Base-by-base conservation (phyloP, 2,113 vertebrate species). In the Leuciscus idus region DNA sequence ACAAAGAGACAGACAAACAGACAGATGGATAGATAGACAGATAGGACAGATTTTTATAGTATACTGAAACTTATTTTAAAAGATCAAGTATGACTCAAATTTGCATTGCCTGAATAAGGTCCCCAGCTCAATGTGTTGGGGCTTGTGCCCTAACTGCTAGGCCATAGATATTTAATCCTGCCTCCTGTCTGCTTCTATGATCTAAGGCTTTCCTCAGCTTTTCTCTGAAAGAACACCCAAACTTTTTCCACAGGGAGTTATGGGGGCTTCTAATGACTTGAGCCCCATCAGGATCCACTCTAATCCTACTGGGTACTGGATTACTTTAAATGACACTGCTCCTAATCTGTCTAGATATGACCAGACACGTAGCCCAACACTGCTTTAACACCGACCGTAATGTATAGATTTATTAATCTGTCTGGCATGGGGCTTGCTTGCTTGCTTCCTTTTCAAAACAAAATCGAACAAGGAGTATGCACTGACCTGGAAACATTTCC, bases 291-390 rank as follows among this genome's bases (percentile, higher is more conserved):
- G 4, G 28, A 57, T 73, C 21, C 12, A 73, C 23, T 73, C 66
- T 84, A 84, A 84, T 84, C 52, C 28, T n/a, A 75, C 46, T 21
- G 66, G 28, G 77, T 30, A n/a, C 39, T 57, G 52, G 84, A 86
- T 86, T 86, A 61, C 64, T 72, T 61, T 86, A 86, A 72, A 81
- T 50, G n/a, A 74, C 78, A 86, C 68, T 36, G 28, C 19, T 26
- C 85, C 55, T 86, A 86, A 86, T 83, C 79, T 86, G 85, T 86
- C 85, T 82, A 72, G 77, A 46, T 73, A 64, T 81, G 68, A 82
- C 66, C 46, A 75, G 68, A 83, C 68, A 79, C 48, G 9, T 79
- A 43, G 33, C 30, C 62, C 57, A 10, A 64, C 30, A 74, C 19
- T 1, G 13, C 28, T 81, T 81, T 36, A 59, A 26, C 50, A 39